Evolutionary conservation across 92 coral and sea anemone species (phyloP).

Genomic region (Blastomussa wellsi): DNA sequence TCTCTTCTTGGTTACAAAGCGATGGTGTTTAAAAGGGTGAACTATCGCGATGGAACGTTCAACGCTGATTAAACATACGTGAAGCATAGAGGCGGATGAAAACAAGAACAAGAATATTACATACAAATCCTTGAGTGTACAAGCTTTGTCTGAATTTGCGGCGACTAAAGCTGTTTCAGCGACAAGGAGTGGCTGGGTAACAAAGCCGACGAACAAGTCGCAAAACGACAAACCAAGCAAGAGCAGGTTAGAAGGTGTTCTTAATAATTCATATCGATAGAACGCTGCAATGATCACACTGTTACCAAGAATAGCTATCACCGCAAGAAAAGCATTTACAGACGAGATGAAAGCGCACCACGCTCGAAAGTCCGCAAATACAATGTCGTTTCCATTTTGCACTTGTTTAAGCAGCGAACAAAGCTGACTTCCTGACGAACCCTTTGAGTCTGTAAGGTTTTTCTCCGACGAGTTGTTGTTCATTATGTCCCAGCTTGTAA

Average conservation of each 20-base stretch:
- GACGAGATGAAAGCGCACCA: slow-evolving; percentile 33
- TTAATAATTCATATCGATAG: slow-evolving; percentile 31
- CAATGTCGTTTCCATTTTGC: slow-evolving; percentile 12
- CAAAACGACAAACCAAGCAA: slow-evolving; percentile 45
- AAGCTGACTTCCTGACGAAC: slow-evolving; percentile 18
- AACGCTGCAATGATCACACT: slow-evolving; percentile 42
- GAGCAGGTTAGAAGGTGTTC: slow-evolving; percentile 54
- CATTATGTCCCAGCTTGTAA: not conserved
- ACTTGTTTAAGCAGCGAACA: slow-evolving; percentile 41
- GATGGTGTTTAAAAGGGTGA: slow-evolving; percentile 41
- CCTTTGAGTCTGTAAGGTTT: slow-evolving; percentile 5
- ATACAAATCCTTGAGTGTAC: slow-evolving; percentile 48
- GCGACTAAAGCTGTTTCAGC: slow-evolving; percentile 39
- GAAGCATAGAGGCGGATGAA: slow-evolving; percentile 39
- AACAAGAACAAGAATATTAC: slow-evolving; percentile 46
- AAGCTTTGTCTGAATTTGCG: slow-evolving; percentile 37
- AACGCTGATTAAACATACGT: slow-evolving; percentile 36
- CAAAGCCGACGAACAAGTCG: slow-evolving; percentile 53
- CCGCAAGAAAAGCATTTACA: slow-evolving; percentile 21
- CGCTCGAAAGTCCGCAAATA: slow-evolving; percentile 15
- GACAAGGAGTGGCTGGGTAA: slow-evolving; percentile 51
- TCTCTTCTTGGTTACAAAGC: slow-evolving; percentile 29
- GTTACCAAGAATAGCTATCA: slow-evolving; percentile 28
- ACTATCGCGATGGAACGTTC: slow-evolving; percentile 55
- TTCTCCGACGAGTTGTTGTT: slow-evolving; percentile 1